These are phyloP conservation scores for Oriolus oriolus DNA, from an alignment of 2,113 vertebrate species.

Conservation along the genomic window DNA sequence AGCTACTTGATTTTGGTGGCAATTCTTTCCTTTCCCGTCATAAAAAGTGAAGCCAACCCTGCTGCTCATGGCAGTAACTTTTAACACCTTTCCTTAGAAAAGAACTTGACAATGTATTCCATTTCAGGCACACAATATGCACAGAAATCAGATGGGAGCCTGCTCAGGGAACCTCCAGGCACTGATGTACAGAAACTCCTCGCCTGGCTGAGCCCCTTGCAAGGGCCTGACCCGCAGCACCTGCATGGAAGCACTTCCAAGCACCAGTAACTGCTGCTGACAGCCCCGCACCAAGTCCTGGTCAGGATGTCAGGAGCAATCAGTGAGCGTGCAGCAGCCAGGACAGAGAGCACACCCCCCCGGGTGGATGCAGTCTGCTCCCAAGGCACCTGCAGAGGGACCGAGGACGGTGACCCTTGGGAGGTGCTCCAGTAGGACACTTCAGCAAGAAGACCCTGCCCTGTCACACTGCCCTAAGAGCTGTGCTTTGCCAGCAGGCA, in stretches of 20 bases:
- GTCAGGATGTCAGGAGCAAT: not conserved
- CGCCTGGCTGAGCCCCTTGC: not conserved
- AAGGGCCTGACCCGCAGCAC: not conserved
- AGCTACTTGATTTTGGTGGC: not conserved
- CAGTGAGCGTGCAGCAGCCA: not conserved
- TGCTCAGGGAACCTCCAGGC: not conserved
- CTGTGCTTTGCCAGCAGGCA: not conserved
- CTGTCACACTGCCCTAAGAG: not conserved
- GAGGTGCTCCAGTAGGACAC: not conserved
- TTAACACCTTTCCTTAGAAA: not conserved
- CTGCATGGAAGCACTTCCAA: not conserved
- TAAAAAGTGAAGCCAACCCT: not conserved
- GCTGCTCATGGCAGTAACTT: not conserved
- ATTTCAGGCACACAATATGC: not conserved
- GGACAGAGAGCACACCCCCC: not conserved
- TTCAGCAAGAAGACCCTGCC: not conserved
- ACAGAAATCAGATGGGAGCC: not conserved
- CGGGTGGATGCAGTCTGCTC: not conserved
- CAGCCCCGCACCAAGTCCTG: not conserved
- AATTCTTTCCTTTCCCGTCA: not conserved
- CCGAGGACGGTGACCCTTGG: not conserved
- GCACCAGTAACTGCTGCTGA: not conserved
- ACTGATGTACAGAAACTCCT: not conserved
- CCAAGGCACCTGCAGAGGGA: not conserved
- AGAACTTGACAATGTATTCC: not conserved